Conservation (phyloP, 1,140 invertebrate genomes). For the Drosophila nigrodunni region DNA sequence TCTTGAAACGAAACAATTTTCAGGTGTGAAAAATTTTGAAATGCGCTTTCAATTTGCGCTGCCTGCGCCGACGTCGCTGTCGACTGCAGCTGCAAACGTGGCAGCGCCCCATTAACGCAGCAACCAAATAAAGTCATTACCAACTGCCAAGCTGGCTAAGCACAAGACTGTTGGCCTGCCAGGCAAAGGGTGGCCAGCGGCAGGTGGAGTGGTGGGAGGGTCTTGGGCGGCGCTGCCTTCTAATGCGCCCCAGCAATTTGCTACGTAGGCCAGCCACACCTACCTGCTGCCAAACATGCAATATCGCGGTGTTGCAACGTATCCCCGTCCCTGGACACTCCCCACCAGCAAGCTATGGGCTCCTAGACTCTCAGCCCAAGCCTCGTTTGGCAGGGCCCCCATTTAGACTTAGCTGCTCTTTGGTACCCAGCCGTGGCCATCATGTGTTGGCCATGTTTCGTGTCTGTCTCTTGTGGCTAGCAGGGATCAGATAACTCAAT, state of each 20-base stretch:
- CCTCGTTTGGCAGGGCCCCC: conserved; percentile 23
- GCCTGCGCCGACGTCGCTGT: conserved; percentile 37
- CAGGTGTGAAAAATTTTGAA: conserved; percentile 82
- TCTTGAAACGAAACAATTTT: conserved; percentile 78
- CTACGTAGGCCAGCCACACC: conserved; percentile 74
- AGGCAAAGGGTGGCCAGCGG: background rate
- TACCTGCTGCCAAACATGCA: conserved; percentile 74
- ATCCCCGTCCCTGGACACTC: background rate
- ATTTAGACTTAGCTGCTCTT: conserved; percentile 8
- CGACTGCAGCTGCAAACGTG: conserved; percentile 10
- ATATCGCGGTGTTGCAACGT: conserved; percentile 12
- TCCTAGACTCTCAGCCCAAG: conserved; percentile 23
- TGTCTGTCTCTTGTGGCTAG: conserved; percentile 76
- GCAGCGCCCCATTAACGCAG: conserved; percentile 75
- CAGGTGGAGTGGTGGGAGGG: background rate
- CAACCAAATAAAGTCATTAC: conserved; percentile 82
- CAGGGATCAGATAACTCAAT: conserved; percentile 84
- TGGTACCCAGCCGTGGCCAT: background rate
- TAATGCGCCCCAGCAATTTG: conserved; percentile 78
- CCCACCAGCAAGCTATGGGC: background rate
- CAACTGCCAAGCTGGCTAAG: conserved; percentile 35
- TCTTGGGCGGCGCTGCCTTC: conserved; percentile 56
- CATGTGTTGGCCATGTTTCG: conserved; percentile 26
- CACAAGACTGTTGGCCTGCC: background rate
- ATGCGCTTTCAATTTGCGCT: conserved; percentile 82